Conservation (phyloP, 2,797 vertebrate genomes). For the Anomalospiza imberbis region DNA sequence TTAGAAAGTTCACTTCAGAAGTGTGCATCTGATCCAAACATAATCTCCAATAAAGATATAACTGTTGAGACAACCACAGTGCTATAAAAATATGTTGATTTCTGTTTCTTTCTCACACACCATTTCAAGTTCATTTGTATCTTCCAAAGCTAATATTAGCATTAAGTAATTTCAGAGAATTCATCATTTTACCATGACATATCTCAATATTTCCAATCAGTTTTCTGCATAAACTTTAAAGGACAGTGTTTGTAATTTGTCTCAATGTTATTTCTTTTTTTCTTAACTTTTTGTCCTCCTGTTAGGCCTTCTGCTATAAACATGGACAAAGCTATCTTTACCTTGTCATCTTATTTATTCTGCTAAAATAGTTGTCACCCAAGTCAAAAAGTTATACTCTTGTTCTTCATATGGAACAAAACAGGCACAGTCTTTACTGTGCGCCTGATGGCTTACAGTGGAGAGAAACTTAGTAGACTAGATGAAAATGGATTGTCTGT, state of each 20-base stretch:
- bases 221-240: background rate
- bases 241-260: background rate
- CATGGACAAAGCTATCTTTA: background rate
- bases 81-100: background rate
- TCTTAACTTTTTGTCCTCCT: rapidly evolving
- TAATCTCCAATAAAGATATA: background rate
- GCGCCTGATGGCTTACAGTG: background rate
- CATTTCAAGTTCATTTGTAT: background rate
- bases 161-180: background rate
- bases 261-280: background rate
- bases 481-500: background rate
- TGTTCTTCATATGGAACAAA: background rate
- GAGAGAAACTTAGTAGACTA: background rate
- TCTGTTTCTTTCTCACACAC: background rate
- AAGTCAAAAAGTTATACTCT: background rate
- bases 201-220: background rate
- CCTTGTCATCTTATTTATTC: background rate
- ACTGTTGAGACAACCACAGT: background rate
- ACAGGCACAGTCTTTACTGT: background rate
- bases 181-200: background rate
- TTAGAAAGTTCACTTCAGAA: background rate
- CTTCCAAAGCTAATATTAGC: background rate
- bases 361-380: background rate
- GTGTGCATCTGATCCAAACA: background rate
- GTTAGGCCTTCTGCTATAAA: background rate